Evolutionary conservation across 2,888 invertebrate genomes (phyloP).

Genomic region (Suillia variegata): DNA sequence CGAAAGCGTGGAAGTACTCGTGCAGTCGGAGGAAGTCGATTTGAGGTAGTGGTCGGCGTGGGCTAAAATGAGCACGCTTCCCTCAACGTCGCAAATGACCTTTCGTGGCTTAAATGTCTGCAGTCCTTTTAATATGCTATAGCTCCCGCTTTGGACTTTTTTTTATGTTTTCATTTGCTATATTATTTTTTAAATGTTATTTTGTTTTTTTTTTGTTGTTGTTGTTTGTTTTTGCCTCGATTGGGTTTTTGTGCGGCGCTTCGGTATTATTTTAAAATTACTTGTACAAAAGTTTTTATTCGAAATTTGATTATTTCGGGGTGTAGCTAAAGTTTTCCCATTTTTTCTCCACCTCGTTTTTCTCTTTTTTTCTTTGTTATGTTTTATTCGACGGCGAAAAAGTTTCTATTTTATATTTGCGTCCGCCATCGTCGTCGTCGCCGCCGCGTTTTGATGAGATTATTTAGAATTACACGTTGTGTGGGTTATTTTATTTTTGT

Average conservation of each 20-base stretch:
- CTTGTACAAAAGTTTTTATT: constrained; percentile 37
- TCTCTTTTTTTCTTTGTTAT: constrained; percentile 23
- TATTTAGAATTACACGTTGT: background rate
- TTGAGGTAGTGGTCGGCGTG: no score
- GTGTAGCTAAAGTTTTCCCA: background rate
- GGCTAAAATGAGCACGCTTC: no score
- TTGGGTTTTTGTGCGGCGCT: constrained; percentile 10
- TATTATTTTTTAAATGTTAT: no score
- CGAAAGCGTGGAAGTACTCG: background rate
- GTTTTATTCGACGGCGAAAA: constrained; percentile 32
- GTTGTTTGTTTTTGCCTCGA: no score
- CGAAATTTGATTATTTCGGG: constrained; percentile 26
- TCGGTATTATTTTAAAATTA: constrained; percentile 38
- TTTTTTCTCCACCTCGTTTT: constrained; percentile 28
- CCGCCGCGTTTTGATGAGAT: constrained; percentile 1
- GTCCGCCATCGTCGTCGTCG: no score
- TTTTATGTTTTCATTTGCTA: background rate
- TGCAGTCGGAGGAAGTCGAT: no score
- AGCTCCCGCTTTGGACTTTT: background rate
- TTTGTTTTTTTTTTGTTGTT: no score
- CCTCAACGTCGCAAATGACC: constrained; percentile 44
- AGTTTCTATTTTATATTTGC: constrained; percentile 42
- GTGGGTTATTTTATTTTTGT: no score
- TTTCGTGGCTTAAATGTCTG: constrained; percentile 51
- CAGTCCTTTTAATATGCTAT: constrained; percentile 16